These are phyloP conservation scores for Artibeus jamaicensis DNA, from an alignment of 2,797 vertebrate species.

Conservation along the genomic window DNA sequence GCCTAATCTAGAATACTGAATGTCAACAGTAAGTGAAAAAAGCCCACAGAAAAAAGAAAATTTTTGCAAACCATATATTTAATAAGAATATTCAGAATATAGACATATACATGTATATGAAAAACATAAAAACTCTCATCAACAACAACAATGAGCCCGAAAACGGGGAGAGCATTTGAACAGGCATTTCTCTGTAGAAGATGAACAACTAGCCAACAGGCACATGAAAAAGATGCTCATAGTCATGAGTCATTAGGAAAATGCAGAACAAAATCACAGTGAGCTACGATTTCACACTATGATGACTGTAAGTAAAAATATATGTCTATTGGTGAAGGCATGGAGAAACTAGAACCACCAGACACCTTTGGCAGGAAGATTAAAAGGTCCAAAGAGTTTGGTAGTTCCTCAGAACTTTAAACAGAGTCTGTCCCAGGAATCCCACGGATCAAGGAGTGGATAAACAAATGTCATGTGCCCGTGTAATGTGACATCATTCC, in stretches of 20 bases:
- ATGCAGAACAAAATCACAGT: not conserved
- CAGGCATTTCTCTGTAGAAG: not conserved
- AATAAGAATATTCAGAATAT: not conserved
- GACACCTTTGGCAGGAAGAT: not conserved
- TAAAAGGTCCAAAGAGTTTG: not conserved
- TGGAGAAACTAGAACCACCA: not conserved
- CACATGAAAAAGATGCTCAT: not conserved
- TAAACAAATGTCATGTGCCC: not conserved
- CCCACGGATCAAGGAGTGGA: not conserved
- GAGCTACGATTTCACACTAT: not conserved
- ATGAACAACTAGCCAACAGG: not conserved
- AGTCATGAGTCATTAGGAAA: not conserved
- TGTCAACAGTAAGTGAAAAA: not conserved
- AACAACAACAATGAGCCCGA: not conserved
- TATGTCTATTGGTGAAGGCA: not conserved
- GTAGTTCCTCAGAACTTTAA: not conserved
- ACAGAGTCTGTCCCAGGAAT: not conserved
- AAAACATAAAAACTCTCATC: not conserved
- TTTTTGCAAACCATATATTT: not conserved
- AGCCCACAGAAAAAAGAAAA: not conserved
- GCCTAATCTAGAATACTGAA: not conserved
- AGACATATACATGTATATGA: not conserved
- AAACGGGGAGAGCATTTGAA: not conserved
- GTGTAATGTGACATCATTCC: not conserved
- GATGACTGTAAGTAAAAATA: not conserved